Conservation (phyloP, 2,888 invertebrate genomes). For the Ypsolopha scabrella region DNA sequence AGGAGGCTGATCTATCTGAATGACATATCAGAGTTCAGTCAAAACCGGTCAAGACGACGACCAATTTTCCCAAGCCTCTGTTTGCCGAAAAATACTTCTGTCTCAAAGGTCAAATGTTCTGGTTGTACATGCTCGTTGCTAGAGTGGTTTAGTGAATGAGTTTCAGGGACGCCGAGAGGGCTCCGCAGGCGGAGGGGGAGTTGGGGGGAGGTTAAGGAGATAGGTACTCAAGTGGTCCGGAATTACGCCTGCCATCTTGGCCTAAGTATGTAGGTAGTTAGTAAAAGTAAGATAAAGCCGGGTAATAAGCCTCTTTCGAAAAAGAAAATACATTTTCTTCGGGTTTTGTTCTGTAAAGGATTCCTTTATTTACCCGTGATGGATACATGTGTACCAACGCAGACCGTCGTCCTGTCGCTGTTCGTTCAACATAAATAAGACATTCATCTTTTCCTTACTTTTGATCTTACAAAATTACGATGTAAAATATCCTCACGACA, state of each 20-base stretch:
- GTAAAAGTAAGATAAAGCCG: too few relatives aligned
- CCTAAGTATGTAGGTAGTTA: neutral
- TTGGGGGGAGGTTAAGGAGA: neutral
- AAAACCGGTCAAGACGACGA: neutral
- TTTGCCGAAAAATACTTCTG: neutral
- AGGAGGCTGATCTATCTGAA: neutral
- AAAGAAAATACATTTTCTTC: too few relatives aligned
- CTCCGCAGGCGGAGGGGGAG: constrained; percentile 5
- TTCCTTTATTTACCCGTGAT: too few relatives aligned
- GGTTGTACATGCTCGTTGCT: neutral
- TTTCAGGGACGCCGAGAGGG: neutral
- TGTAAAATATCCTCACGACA: too few relatives aligned
- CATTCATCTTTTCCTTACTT: too few relatives aligned
- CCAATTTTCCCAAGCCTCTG: too few relatives aligned
- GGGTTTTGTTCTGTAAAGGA: too few relatives aligned
- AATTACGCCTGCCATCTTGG: neutral
- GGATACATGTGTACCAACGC: too few relatives aligned
- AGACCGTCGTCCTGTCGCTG: too few relatives aligned
- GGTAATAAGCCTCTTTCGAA: too few relatives aligned
- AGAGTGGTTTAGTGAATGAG: constrained; percentile 5
- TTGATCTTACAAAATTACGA: too few relatives aligned
- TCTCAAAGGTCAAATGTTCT: neutral
- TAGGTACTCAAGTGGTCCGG: neutral
- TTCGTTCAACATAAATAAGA: too few relatives aligned
- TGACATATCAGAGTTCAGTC: neutral